phyloP scores from a whole-genome alignment of 92 coral and sea anemone species.

The Actinostola sp. region DNA sequence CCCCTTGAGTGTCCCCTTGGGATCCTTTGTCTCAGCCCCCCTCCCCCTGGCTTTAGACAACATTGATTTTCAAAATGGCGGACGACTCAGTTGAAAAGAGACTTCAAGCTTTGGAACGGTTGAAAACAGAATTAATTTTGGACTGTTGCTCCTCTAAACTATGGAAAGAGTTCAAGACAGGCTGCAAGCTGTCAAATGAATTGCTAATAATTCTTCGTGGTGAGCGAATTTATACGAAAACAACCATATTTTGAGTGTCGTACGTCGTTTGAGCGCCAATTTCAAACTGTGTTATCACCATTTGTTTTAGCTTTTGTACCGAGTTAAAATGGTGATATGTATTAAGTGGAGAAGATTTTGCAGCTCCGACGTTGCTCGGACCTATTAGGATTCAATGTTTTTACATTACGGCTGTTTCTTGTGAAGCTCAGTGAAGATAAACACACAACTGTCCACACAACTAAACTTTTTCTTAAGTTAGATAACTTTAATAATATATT shows the following conservation, averaged over 20 bases:
- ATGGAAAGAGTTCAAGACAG: constrained; percentile 61
- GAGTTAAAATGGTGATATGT: not conserved
- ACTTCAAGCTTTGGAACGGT: not conserved
- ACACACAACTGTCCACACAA: no score
- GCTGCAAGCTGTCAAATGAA: constrained; percentile 8
- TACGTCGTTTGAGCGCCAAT: constrained; percentile 9
- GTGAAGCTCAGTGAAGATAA: not conserved
- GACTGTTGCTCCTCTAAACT: constrained; percentile 53
- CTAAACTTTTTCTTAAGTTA: not conserved
- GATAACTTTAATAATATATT: not conserved
- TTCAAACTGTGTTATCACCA: not conserved
- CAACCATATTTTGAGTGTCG: not conserved
- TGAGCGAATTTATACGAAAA: not conserved
- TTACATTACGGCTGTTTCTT: no score
- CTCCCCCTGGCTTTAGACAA: not conserved
- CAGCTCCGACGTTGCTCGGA: no score
- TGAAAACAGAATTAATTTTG: constrained; percentile 35
- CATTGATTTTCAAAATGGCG: constrained; percentile 26
- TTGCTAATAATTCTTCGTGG: constrained; percentile 14
- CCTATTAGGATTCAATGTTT: no score
- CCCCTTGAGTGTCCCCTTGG: no score
- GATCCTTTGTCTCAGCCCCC: not conserved
- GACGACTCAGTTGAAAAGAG: constrained; percentile 1
- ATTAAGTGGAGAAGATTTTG: not conserved
- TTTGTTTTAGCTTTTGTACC: not conserved